Conservation (phyloP, 2,113 vertebrate species). For the Carassius auratus region DNA sequence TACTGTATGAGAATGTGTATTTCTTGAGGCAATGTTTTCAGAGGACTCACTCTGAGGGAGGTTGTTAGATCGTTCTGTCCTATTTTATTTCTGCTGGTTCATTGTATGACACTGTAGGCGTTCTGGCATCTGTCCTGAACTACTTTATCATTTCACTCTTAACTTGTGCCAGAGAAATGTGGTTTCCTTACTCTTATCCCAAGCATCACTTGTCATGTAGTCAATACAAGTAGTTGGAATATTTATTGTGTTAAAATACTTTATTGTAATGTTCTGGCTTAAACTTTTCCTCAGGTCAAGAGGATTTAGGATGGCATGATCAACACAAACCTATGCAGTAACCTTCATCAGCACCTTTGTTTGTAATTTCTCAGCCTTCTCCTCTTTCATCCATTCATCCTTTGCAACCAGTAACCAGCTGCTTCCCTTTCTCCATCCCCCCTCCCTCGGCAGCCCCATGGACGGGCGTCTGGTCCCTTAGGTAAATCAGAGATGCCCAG, state of each 20-base stretch:
- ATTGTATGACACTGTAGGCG: not conserved
- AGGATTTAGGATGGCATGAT: conserved; percentile 64
- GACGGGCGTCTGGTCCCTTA: conserved; percentile 61
- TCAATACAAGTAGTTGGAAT: not conserved
- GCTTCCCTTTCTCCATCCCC: conserved; percentile 36
- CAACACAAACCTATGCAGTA: conserved; percentile 63
- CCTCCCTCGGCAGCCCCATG: conserved; percentile 40
- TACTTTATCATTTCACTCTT: conserved; percentile 3
- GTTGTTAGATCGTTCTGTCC: not conserved
- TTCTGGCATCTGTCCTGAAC: conserved; percentile 1
- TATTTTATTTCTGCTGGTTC: not conserved
- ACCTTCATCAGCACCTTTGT: conserved; percentile 74
- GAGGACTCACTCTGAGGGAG: not conserved
- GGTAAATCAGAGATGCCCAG: conserved; percentile 74
- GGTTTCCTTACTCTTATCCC: not conserved
- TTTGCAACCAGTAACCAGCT: conserved; percentile 62
- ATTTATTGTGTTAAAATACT: not conserved
- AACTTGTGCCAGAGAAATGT: not conserved
- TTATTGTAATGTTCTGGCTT: not conserved
- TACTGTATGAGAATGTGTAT: not conserved
- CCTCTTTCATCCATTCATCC: conserved; percentile 68
- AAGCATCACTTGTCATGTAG: conserved; percentile 8
- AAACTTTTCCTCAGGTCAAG: conserved; percentile 47
- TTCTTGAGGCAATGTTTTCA: not conserved
- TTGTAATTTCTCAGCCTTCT: conserved; percentile 77